Evolutionary conservation across 1,140 invertebrate species (phyloP).

Genomic region (Pemphigus obesinymphae): DNA sequence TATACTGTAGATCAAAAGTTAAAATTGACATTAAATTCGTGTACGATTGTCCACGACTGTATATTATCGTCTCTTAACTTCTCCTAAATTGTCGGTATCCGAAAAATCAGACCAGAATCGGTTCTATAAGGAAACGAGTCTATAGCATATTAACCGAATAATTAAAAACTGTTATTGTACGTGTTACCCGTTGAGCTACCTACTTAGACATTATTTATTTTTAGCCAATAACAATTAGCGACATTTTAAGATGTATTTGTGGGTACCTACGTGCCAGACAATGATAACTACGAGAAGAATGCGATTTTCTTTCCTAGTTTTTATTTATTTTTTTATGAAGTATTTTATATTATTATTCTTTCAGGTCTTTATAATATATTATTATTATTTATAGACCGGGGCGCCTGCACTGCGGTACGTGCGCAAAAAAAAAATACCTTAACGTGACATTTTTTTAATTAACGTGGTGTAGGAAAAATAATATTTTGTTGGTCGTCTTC

Average conservation of each 20-base stretch:
- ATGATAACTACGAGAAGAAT: neutral
- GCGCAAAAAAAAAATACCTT: conserved; percentile 9
- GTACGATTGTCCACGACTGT: no score
- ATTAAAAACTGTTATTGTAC: neutral
- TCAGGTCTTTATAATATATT: neutral
- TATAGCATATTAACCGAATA: neutral
- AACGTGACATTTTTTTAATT: conserved; percentile 38
- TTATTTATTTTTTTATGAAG: neutral
- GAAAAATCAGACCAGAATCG: conserved; percentile 5
- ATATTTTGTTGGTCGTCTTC: neutral
- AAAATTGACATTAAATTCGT: no score
- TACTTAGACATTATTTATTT: neutral
- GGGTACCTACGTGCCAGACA: neutral
- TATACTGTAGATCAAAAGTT: no score
- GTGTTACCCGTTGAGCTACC: neutral
- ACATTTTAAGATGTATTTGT: neutral
- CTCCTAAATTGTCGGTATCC: neutral
- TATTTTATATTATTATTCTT: neutral
- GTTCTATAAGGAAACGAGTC: neutral
- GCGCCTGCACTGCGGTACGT: conserved; percentile 13
- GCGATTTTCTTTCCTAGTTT: neutral
- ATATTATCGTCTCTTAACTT: no score
- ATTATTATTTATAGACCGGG: neutral
- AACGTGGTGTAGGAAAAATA: neutral
- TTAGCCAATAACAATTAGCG: neutral